Evolutionary conservation across 2,113 vertebrate genomes (phyloP).

Genomic region (Anarhynchus alexandrinus): DNA sequence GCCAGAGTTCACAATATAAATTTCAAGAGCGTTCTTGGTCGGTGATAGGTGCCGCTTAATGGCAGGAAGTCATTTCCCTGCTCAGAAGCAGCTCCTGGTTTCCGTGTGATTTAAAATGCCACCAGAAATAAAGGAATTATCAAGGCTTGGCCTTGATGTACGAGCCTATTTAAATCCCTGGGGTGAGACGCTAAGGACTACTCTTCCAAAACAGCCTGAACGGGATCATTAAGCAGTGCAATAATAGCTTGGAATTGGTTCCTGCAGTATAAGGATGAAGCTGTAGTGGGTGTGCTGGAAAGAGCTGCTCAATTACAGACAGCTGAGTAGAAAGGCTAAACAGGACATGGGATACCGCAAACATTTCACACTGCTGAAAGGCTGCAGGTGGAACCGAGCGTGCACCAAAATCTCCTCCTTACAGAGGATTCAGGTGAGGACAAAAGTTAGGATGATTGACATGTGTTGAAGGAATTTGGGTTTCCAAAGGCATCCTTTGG

Average conservation of each 20-base stretch:
- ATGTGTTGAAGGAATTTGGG: not conserved
- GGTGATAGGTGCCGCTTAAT: constrained; percentile 1
- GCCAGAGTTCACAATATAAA: constrained; percentile 29
- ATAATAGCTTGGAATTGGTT: constrained; percentile 52
- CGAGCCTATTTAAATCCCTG: constrained; percentile 65
- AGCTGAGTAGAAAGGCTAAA: not conserved
- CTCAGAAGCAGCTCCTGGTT: constrained; percentile 38
- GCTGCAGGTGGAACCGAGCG: not conserved
- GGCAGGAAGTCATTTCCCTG: constrained; percentile 39
- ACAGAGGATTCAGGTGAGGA: not conserved
- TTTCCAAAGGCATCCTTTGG: not conserved
- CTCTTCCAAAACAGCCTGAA: constrained; percentile 65
- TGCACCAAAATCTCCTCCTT: not conserved
- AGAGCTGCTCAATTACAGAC: constrained; percentile 3
- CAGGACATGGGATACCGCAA: not conserved
- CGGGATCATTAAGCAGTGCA: constrained; percentile 65
- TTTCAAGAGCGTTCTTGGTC: not conserved
- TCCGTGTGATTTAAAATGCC: constrained; percentile 56
- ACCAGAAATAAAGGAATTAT: constrained; percentile 65
- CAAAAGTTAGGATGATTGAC: not conserved
- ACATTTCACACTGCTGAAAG: not conserved
- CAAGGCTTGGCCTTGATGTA: constrained; percentile 67
- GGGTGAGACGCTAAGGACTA: constrained; percentile 50
- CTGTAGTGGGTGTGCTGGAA: constrained; percentile 26
- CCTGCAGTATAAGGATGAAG: constrained; percentile 19